Conservation (phyloP, 2,888 invertebrate genomes). For the Hemaris fuciformis region DNA sequence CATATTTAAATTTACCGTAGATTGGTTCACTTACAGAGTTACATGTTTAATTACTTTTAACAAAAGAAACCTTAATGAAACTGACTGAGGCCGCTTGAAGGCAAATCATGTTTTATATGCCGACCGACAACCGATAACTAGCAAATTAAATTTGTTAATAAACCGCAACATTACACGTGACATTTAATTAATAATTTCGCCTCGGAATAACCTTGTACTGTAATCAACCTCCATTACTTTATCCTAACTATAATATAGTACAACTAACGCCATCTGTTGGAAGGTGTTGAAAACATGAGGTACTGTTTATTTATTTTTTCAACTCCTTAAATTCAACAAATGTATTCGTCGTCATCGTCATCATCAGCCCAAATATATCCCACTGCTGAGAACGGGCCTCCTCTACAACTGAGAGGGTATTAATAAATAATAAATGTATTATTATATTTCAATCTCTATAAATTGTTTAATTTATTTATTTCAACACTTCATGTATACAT, state of each 20-base stretch:
- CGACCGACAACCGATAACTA: not conserved
- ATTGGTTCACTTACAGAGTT: not conserved
- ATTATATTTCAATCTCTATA: too few relatives aligned
- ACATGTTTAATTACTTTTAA: not conserved
- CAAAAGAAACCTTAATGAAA: not conserved
- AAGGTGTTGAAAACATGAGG: too few relatives aligned
- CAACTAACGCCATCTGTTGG: not conserved
- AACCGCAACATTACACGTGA: not conserved
- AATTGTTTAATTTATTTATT: too few relatives aligned
- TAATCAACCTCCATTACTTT: not conserved
- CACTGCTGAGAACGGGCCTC: too few relatives aligned
- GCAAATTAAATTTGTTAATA: not conserved
- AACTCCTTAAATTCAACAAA: too few relatives aligned
- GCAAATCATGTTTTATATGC: not conserved
- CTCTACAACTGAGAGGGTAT: too few relatives aligned
- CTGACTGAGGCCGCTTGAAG: not conserved
- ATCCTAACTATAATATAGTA: not conserved
- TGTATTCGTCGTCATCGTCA: too few relatives aligned
- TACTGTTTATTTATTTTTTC: too few relatives aligned
- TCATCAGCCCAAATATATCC: too few relatives aligned
- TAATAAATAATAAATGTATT: too few relatives aligned
- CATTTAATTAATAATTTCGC: constrained; percentile 1
- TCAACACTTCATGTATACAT: too few relatives aligned
- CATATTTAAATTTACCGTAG: not conserved
- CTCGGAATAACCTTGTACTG: not conserved